These are phyloP conservation scores for Helicoverpa assulta DNA, from an alignment of 2,888 invertebrate genomes.

Conservation along the genomic window DNA sequence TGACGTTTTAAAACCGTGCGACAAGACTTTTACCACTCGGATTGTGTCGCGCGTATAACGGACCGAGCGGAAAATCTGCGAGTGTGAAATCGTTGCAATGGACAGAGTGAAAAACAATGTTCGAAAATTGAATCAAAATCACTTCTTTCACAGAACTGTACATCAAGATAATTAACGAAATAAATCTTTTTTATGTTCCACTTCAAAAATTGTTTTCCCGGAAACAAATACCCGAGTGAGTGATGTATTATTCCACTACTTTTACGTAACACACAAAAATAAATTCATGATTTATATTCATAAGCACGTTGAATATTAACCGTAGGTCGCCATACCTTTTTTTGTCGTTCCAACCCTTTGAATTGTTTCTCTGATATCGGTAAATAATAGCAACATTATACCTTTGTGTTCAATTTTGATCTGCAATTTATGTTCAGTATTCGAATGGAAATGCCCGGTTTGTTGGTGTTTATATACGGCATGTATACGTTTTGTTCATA, in stretches of 20 bases:
- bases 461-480: conserved; percentile 47
- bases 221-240: conserved; percentile 23
- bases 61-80: no score
- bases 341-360: conserved; percentile 59
- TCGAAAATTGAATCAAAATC: not conserved
- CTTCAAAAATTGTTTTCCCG: conserved; percentile 24
- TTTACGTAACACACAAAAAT: conserved; percentile 50
- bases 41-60: no score
- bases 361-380: conserved; percentile 68
- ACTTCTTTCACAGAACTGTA: not conserved
- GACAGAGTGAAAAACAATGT: not conserved
- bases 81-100: no score
- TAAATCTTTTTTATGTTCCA: conserved; percentile 6
- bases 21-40: no score
- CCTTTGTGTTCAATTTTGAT: conserved; percentile 65
- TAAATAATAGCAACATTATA: conserved; percentile 64
- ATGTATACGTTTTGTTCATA: conserved; percentile 43
- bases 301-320: conserved; percentile 65
- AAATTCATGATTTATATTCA: conserved; percentile 60
- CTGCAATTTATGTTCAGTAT: conserved; percentile 61
- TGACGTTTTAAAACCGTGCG: no score
- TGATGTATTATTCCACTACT: conserved; percentile 43
- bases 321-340: conserved; percentile 59
- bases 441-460: conserved; percentile 52
- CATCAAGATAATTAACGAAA: not conserved